Percentiles rank a stretch among this genome's conserved stretches.
Conservation (phyloP, 23 tunicate genomes). For the Clavelina lepadiformis region DNA sequence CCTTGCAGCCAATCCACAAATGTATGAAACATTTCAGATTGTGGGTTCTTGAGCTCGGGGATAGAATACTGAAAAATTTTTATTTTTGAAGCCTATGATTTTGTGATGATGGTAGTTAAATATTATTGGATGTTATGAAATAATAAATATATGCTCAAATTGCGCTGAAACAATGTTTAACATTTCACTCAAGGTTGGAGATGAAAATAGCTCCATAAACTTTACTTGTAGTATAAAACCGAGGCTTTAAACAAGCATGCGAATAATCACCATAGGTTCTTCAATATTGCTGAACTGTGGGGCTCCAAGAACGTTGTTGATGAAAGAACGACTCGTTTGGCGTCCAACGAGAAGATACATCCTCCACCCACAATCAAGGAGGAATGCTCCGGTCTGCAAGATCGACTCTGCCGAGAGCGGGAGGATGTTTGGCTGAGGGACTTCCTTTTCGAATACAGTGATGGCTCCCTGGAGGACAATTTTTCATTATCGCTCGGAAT, state of each 20-base stretch:
- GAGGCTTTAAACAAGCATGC: no score
- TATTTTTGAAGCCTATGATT: no score
- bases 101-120: no score
- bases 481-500: no score
- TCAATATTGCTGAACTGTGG: conserved; percentile 83
- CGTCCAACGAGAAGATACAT: conserved; percentile 74
- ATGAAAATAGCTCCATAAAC: no score
- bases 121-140: no score
- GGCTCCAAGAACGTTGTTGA: conserved; percentile 77
- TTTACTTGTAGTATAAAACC: no score
- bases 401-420: conserved; percentile 85
- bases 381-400: conserved; percentile 42
- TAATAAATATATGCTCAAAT: no score
- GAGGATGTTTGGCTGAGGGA: conserved; percentile 68
- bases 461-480: conserved; percentile 49
- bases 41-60: conserved; percentile 66
- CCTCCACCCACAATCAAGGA: conserved; percentile 90
- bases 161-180: no score
- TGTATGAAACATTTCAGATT: conserved; percentile 55
- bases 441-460: conserved; percentile 29
- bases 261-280: conserved; percentile 70
- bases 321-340: conserved; percentile 36
- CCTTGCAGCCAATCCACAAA: conserved; percentile 72
- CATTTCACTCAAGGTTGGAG: no score
- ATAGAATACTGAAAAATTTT: conserved; percentile 55